Base-by-base conservation (phyloP, 2,888 invertebrate species). In the Tetragnatha montana region DNA sequence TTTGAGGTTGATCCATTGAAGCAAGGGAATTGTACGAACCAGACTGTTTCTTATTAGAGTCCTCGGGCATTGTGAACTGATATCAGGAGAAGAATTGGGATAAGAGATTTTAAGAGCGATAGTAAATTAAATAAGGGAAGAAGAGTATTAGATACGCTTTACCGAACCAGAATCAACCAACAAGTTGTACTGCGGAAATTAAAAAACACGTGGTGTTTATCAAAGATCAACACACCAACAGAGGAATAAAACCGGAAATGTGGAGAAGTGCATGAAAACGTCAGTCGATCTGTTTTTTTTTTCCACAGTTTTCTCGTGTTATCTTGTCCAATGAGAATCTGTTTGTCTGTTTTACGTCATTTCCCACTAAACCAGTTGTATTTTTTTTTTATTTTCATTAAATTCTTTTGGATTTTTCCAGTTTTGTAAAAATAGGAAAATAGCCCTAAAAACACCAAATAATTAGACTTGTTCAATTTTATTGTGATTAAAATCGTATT, bases 11-110 rank as follows among this genome's bases (percentile, higher is more conserved):
- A 69, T 85, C 85, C n/a, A 75, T 75, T 76, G 76, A 51, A 71
- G 78, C 79, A 12, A 85, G 50, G 22, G 85, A 85, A 35, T 21
- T n/a, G 8, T 12, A 79, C 21, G 85, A 85, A 8, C 6, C 14
- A 14, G 85, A 71, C n/a, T 79, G 70, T n/a, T 79, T 79, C 21
- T 35, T 79, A 0, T 70, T 35, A 14, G 47, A 70, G 21, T 85
- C 17, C 35, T 71, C 22, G 21, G 75, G 7, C 76, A 68, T 84
- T 75, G 35, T 82, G 60, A 60, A 60, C 12, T 60, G 14, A 60
- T 60, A 17, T 60, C 17, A 12, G 14, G 6, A 60, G 60, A n/a
- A n/a, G n/a, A n/a, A n/a, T n/a, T n/a, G n/a, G n/a, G n/a, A 60
- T 60, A 12, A 60, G 4, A 10, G 60, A 10, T 35, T 35, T 35